Evolutionary conservation across 2,113 vertebrate genomes (phyloP).

Genomic region (Takifugu bimaculatus): DNA sequence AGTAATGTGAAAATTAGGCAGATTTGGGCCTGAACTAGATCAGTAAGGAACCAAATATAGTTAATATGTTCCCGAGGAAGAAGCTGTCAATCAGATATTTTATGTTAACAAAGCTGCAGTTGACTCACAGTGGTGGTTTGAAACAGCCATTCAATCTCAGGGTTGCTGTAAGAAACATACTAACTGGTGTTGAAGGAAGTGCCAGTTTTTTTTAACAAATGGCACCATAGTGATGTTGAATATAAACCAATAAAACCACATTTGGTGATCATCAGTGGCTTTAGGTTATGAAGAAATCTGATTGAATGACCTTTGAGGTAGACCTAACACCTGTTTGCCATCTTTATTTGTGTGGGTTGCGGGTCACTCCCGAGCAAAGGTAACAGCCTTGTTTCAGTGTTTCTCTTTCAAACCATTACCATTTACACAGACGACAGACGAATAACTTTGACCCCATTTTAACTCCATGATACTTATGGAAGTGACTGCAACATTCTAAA

Average conservation of each 20-base stretch:
- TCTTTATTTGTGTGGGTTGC: too few relatives aligned
- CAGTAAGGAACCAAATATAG: slow-evolving; percentile 16
- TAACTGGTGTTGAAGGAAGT: too few relatives aligned
- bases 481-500: background rate
- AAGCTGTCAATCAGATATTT: background rate
- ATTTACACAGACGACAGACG: background rate
- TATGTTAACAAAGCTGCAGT: too few relatives aligned
- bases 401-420: background rate
- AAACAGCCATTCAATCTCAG: background rate
- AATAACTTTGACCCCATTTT: too few relatives aligned
- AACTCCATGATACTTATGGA: background rate
- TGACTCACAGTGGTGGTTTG: too few relatives aligned
- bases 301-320: too few relatives aligned
- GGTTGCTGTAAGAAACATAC: too few relatives aligned
- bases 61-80: background rate
- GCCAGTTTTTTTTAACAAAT: background rate
- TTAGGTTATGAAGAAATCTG: background rate
- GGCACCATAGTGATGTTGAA: background rate
- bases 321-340: too few relatives aligned
- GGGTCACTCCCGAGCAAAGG: too few relatives aligned
- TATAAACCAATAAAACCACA: background rate
- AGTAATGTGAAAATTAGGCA: slow-evolving; percentile 11
- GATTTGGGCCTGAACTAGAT: slow-evolving; percentile 20
- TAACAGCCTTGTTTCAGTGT: too few relatives aligned
- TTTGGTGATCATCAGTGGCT: background rate